Base-by-base conservation (phyloP, 1,140 invertebrate genomes). In the Drosophila pandora region DNA sequence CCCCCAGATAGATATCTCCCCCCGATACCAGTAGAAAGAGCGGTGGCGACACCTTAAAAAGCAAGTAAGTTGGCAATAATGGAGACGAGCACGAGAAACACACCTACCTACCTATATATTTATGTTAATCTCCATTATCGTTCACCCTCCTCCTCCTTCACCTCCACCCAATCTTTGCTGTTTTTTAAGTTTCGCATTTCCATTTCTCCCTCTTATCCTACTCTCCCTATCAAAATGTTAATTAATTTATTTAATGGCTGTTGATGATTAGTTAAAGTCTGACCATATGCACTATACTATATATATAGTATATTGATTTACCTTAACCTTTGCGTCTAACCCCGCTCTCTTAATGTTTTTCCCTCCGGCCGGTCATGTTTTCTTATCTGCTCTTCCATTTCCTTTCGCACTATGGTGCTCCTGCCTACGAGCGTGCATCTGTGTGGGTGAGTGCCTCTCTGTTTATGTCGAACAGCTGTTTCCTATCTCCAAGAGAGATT, bases 381-480 rank as follows among this genome's bases (percentile, higher is more conserved):
- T 82, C 52, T 37, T 69, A 61, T 74, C 59, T 69, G 2, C 45
- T 37, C 12, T 58, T 71, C 41, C 41, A 21, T 57, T 55, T 34
- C 55, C 10, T 45, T 43, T 52, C 34, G 49, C 45, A 55, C n/a
- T 17, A 17, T 17, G 17, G 17, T 17, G 17, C 17, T 45, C 45
- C 54, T 13, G 30, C 45, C 50, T 32, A 58, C 37, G 30, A 28
- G 5, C 28, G 43, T 56, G 28, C 32, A 30, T 49, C 12, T 50
- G 9, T 47, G 32, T 68, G 28, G 61, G 41, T 41, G 53, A 25
- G 37, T n/a, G 53, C 56, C 47, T 76, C 59, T 69, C 71, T 80
- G 76, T 68, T 74, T 61, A 85, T 74, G 61, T 41, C 70, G 59
- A 85, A 85, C 81, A 85, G 82, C 82, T 87, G 83, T 88, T 87